Evolutionary conservation across 2,888 invertebrate genomes (phyloP).

Genomic region (Marronus borbonicus): DNA sequence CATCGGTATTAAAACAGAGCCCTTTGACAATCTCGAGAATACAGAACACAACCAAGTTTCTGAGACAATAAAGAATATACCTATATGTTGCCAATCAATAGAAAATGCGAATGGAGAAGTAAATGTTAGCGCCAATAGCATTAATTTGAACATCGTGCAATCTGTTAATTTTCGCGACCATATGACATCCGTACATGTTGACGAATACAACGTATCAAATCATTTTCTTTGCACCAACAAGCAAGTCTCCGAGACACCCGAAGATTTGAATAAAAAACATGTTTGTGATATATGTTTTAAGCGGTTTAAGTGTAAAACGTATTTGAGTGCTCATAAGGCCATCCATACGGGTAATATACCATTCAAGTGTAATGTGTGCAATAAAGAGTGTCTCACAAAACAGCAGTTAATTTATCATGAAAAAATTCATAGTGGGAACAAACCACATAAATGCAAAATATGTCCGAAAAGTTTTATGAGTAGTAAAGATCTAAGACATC

Average conservation of each 20-base stretch:
- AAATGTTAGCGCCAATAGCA: neutral
- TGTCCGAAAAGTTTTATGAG: slow-evolving; percentile 52
- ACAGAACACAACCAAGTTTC: neutral
- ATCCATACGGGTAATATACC: slow-evolving; percentile 48
- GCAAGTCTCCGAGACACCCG: slow-evolving; percentile 25
- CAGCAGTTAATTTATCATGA: slow-evolving; percentile 50
- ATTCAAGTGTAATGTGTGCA: slow-evolving; percentile 44
- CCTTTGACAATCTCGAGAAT: neutral
- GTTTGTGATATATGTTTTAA: slow-evolving; percentile 48
- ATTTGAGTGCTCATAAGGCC: slow-evolving; percentile 41
- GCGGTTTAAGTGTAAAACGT: slow-evolving; percentile 49
- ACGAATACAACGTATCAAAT: slow-evolving; percentile 40
- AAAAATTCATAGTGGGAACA: slow-evolving; percentile 49
- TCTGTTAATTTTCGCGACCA: slow-evolving; percentile 24
- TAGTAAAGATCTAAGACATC: slow-evolving; percentile 45
- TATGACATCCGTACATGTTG: slow-evolving; percentile 36
- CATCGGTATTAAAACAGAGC: neutral
- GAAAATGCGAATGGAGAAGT: neutral
- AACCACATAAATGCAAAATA: slow-evolving; percentile 43
- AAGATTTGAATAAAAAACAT: slow-evolving; percentile 47
- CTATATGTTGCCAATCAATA: neutral
- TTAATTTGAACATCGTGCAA: neutral
- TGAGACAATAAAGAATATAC: neutral
- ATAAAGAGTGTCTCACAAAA: slow-evolving; percentile 47
- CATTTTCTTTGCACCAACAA: slow-evolving; percentile 49